Conservation (phyloP, 2,113 vertebrate species). For the Gorsachius goisagi region DNA sequence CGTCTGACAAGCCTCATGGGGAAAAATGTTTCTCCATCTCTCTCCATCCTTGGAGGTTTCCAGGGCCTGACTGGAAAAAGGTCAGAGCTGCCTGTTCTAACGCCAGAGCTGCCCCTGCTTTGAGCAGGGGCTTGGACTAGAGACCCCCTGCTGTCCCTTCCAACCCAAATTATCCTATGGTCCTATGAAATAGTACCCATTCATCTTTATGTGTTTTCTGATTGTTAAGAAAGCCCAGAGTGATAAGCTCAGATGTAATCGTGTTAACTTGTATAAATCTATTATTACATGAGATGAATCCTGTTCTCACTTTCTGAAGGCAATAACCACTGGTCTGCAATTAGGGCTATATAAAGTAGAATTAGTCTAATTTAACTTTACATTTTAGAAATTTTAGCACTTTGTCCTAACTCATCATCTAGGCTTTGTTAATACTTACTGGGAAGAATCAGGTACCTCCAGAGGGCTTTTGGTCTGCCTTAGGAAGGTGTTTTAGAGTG, state of each 20-base stretch:
- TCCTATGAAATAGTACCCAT: background rate
- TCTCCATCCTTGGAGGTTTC: background rate
- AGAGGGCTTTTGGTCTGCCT: background rate
- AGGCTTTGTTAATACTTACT: background rate
- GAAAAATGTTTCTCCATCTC: background rate
- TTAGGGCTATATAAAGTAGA: background rate
- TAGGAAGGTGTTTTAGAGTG: background rate
- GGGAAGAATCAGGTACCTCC: background rate
- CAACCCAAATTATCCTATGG: background rate
- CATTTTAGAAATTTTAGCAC: background rate
- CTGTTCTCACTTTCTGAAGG: background rate
- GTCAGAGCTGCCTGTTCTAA: background rate
- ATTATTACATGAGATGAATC: background rate
- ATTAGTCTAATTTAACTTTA: background rate
- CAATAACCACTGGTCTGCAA: background rate
- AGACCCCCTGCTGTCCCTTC: background rate
- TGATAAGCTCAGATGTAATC: background rate
- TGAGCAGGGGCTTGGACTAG: background rate
- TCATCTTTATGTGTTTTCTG: background rate
- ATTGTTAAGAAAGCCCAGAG: background rate
- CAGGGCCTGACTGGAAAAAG: background rate
- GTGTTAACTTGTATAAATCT: background rate
- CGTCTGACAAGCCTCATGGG: no score
- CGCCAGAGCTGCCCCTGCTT: background rate
- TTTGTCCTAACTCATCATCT: background rate